Conservation (phyloP, 1,140 invertebrate species). For the Aphelinus atriplicis region DNA sequence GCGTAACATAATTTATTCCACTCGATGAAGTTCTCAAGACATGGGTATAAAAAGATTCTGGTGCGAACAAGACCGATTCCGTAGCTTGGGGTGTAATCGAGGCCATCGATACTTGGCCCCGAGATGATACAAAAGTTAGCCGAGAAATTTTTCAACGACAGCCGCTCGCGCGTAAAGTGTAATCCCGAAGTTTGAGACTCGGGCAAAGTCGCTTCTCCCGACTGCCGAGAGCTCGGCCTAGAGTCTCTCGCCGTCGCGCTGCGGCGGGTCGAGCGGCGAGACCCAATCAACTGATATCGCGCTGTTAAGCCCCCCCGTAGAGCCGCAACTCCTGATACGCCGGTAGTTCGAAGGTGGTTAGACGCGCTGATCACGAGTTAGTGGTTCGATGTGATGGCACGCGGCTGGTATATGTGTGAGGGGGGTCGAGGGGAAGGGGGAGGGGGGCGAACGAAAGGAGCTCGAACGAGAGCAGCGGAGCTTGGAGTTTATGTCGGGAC, state of each 20-base stretch:
- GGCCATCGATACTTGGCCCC: neutral
- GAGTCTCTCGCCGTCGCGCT: too few relatives aligned
- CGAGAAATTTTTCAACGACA: conserved; percentile 28
- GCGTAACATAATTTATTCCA: too few relatives aligned
- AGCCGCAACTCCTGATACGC: conserved; percentile 64
- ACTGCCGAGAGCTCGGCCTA: neutral
- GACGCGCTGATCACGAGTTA: conserved; percentile 66
- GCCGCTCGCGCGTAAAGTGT: conserved; percentile 24
- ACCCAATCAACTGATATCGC: conserved; percentile 67
- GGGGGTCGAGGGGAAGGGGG: too few relatives aligned
- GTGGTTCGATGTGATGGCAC: conserved; percentile 60
- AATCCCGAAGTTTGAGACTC: conserved; percentile 43
- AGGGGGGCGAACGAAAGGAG: conserved; percentile 41
- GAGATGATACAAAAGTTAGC: conserved; percentile 11
- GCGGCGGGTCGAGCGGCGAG: neutral
- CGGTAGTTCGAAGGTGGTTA: conserved; percentile 57
- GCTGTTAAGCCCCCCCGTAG: conserved; percentile 58
- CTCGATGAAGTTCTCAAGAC: too few relatives aligned
- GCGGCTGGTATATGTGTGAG: too few relatives aligned
- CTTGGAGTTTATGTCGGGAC: conserved; percentile 63
- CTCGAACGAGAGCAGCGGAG: conserved; percentile 52
- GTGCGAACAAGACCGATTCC: too few relatives aligned
- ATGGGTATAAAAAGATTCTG: too few relatives aligned
- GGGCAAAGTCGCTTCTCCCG: conserved; percentile 22
- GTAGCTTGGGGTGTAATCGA: too few relatives aligned